Evolutionary conservation across 37 sponge, comb jelly and placozoan genomes (phyloP), one percentile per base, ranked within the genome.

Genomic region (Sycon ciliatum): DNA sequence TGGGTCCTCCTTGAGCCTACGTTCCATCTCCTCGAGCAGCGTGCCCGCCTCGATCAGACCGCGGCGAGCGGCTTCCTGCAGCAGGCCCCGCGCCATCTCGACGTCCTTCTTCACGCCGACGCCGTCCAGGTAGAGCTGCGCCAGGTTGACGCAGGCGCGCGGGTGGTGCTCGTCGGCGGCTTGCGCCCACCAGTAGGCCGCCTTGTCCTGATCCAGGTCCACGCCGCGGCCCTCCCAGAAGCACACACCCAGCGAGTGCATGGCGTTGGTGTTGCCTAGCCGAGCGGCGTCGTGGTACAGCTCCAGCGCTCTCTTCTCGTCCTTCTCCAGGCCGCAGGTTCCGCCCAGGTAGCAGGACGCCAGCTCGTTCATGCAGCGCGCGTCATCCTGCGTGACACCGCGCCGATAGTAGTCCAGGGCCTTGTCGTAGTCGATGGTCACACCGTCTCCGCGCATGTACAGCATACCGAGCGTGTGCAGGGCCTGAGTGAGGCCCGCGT

Each of bases 81-180:
- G n/a, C n/a, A n/a, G n/a, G n/a, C n/a, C n/a, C n/a, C n/a, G n/a
- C n/a, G 92, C 89, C 36, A 78, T 83, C 39, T 52, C 57, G 35
- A 56, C 39, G 63, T 81, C 61, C 80, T 87, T 84, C 38, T 73
- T 55, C 37, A 91, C 83, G 13, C 92, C 92, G 2, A 84, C 39
- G 1, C 92, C 92, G 53, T 32, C 31, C 46, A 81, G 84, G 73
- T 91, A 87, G 89, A 91, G 87, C 80, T 91, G 87, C 3, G 85
- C 92, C 20, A 91, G 83, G 57, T 91, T 91, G 1, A 91, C 85
- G 84, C 84, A 89, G 16, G 92, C 92, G 30, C 82, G 85, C 28
- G 82, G 53, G 68, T 87, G 87, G 20, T 77, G 85, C 29, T 69
- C 4, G 1, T 83, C 65, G 7, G 92, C 76, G 22, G 92, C 85